Conservation (phyloP, 35 echinoderm and acorn worm genomes). For the Lytechinus pictus region DNA sequence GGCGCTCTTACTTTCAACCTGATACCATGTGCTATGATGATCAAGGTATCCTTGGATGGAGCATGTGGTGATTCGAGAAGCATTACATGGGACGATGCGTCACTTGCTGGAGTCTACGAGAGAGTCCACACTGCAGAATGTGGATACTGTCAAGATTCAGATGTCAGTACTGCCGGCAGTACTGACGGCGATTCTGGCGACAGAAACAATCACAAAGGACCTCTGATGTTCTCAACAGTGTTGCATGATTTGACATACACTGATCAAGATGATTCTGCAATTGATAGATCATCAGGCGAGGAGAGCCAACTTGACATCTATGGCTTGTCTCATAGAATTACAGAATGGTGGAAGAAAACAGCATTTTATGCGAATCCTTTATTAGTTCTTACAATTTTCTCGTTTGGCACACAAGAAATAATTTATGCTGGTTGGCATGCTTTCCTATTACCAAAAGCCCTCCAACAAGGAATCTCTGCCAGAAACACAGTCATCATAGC, state of each 20-base stretch:
- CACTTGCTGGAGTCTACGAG: background rate
- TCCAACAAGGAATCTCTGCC: background rate
- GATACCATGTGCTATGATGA: background rate
- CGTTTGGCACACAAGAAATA: background rate
- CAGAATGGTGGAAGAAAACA: background rate
- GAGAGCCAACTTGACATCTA: background rate
- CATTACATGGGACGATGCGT: background rate
- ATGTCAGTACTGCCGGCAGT: background rate
- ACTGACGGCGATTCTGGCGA: background rate
- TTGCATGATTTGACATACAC: background rate
- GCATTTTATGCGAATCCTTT: background rate
- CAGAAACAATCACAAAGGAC: background rate
- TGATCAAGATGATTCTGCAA: background rate
- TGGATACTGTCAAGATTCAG: background rate
- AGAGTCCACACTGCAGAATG: background rate
- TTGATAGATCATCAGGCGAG: background rate
- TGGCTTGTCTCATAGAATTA: background rate
- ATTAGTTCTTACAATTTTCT: background rate
- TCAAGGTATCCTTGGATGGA: background rate
- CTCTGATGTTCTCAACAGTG: background rate
- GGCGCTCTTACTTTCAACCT: background rate
- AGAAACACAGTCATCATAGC: background rate
- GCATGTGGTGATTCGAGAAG: background rate
- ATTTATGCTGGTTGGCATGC: background rate
- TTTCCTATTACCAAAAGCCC: background rate